Conservation (phyloP, 1,140 invertebrate genomes). For the Drosophila lowei region DNA sequence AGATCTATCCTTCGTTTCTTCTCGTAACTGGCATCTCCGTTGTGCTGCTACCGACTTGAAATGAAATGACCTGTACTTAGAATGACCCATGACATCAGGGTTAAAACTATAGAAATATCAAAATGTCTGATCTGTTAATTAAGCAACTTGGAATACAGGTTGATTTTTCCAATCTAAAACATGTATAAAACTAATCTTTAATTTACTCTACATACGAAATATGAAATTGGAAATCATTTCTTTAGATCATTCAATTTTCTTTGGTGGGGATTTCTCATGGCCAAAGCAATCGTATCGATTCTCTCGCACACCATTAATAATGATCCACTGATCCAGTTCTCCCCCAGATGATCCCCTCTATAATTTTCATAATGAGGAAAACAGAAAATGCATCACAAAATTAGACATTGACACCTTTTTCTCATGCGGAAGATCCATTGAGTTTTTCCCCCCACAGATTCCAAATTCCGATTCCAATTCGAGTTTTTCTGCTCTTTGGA, state of each 20-base stretch:
- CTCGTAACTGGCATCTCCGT: neutral
- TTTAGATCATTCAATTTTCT: too few species aligned
- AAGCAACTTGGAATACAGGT: too few species aligned
- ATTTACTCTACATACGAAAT: too few species aligned
- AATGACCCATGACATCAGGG: too few species aligned
- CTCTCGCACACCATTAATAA: constrained; percentile 39
- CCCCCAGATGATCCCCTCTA: constrained; percentile 16
- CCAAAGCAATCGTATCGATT: constrained; percentile 36
- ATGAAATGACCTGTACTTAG: too few species aligned
- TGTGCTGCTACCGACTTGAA: too few species aligned
- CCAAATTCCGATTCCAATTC: neutral
- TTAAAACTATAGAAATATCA: too few species aligned
- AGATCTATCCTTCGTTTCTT: constrained; percentile 9
- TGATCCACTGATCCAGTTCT: constrained; percentile 44
- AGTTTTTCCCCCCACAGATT: neutral
- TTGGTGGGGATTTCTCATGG: constrained; percentile 15
- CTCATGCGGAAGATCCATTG: constrained; percentile 10
- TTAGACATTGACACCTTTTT: constrained; percentile 74
- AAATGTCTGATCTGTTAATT: too few species aligned
- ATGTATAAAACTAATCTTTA: too few species aligned
- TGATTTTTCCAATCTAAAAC: too few species aligned
- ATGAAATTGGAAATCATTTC: too few species aligned
- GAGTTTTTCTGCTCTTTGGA: constrained; percentile 36
- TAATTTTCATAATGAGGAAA: constrained; percentile 52
- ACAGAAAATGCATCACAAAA: constrained; percentile 61